Evolutionary conservation across 2,797 vertebrate genomes (phyloP), one percentile per base, ranked within the genome.

Genomic region (Tokudaia tokunoshimensis): DNA sequence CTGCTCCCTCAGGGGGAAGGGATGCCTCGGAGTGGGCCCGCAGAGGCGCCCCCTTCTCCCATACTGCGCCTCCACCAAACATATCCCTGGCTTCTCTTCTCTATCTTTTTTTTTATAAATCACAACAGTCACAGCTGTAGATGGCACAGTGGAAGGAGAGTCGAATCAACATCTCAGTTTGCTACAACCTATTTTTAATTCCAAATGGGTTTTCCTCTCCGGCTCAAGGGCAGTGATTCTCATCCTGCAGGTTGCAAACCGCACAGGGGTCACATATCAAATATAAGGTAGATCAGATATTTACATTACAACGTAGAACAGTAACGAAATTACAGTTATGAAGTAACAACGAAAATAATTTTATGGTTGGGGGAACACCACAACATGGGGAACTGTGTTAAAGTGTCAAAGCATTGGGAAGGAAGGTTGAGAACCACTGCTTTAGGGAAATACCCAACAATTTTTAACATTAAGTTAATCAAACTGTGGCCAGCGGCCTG

Each of bases 391-490:
- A 84, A 65, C 41, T 47, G 4, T 34, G 19, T 20, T 84, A 34
- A 34, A 50, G 41, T 31, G 11, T 50, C 1, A 0, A 6, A 67
- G 83, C 31, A 22, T 50, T 67, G 47, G 41, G 41, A 22, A 65
- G 31, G 19, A n/a, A 67, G 29, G 37, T 67, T 34, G 61, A 47
- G 61, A 65, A 47, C 17, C 61, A 65, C 41, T 6, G 11, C 11
- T 70, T 41, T 85, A 75, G 29, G 59, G 37, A 85, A 81, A 91
- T 67, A 87, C 3, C 20, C 67, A 84, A 63, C 9, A 72, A 89
- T 72, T 85, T 72, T 94, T n/a, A 95, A 76, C 50, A 22, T 79
- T 59, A 70, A 19, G 11, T 95, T 94, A 89, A 75, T 72, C 15
- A 29, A 78, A 94, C 85, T 75, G 63, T 52, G 52, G 34, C 14